Evolutionary conservation across 2,797 vertebrate species (phyloP), one percentile per base, ranked within the genome.

Genomic region (Clarias pachynema): DNA sequence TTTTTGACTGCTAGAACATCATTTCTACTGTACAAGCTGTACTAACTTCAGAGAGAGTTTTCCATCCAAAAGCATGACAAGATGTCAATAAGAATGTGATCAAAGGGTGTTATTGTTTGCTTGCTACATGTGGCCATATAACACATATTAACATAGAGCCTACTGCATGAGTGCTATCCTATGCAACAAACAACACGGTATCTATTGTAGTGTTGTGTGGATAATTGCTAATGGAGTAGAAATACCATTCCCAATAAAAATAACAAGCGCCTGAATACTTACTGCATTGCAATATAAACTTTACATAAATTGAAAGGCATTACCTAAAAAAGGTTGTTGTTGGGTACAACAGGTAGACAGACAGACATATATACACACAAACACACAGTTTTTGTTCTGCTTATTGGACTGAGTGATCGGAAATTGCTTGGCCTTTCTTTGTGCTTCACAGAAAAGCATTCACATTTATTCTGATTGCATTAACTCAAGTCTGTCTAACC

Each of bases 401-500:
- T 72, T 80, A 49, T 73, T 24, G 80, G 53, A 78, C 66, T 59
- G 53, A 79, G 44, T 63, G 59, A 74, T 72, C 69, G 60, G 31
- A 86, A 77, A 81, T 37, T 68, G 78, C 82, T 69, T 22, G 40
- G 37, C n/a, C 62, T 69, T 59, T 78, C 57, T 85, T 74, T 84
- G 79, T 83, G 49, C 70, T 82, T 86, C 57, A 73, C 34, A 53
- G 49, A 53, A 53, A 53, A 88, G 81, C 7, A 57, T 77, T 81
- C 86, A 81, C 75, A 81, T 87, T 89, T 59, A 44, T 90, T 92
- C 83, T 86, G 85, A 70, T 85, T 87, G 83, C 74, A 89, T 89
- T 88, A 87, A 85, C 90, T 92, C 84, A 83, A 90, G 86, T 82
- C 81, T 86, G 2, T 70, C 81, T 89, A 89, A 84, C 86, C 88